These are phyloP conservation scores for Ia io DNA, from an alignment of 2,113 vertebrate genomes.

Conservation along the genomic window DNA sequence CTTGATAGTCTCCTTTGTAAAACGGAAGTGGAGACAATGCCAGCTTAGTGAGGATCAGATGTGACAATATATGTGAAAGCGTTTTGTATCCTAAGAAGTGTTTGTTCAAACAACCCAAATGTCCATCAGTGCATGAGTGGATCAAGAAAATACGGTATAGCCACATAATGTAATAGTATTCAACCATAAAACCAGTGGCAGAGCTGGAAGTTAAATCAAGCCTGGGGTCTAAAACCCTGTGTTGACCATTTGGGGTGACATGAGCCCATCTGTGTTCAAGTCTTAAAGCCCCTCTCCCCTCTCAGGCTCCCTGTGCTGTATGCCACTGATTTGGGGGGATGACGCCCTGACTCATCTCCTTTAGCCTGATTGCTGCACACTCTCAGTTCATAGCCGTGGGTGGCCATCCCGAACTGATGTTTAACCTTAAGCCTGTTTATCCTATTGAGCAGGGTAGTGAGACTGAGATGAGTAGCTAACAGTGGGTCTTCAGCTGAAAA, in stretches of 20 bases:
- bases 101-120: neutral
- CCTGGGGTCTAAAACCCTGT: neutral
- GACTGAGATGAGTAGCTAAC: neutral
- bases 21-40: neutral
- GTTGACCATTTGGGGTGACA: neutral
- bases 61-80: neutral
- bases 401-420: neutral
- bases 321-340: accelerated
- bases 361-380: neutral
- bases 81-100: neutral
- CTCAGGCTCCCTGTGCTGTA: neutral
- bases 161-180: neutral
- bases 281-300: neutral
- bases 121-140: neutral
- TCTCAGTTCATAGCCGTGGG: neutral
- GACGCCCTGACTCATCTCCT: neutral
- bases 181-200: neutral
- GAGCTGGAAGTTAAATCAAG: neutral
- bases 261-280: neutral
- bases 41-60: neutral
- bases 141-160: neutral
- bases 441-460: neutral
- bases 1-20: neutral
- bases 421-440: neutral
- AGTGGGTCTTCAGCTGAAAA: neutral